Percentiles rank a stretch among this genome's conserved stretches.
phyloP scores from a whole-genome alignment of 2,113 vertebrate species.

The Gasterosteus aculeatus region DNA sequence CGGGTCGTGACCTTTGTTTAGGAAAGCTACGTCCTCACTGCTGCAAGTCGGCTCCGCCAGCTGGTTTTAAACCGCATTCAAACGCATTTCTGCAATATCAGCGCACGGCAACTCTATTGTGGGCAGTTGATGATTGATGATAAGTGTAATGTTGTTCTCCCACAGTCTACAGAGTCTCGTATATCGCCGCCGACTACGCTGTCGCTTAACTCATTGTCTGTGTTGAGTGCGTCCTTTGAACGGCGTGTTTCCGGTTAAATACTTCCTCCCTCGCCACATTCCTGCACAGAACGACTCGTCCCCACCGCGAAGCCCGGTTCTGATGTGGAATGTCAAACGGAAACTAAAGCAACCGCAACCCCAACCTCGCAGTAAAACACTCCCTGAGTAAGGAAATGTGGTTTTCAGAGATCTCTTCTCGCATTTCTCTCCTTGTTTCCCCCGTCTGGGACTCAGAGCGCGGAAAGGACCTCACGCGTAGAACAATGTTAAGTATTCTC shows the following conservation, averaged over 20 bases:
- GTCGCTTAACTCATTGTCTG: constrained; percentile 28
- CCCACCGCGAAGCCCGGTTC: constrained; percentile 18
- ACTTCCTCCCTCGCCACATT: constrained; percentile 23
- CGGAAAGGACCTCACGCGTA: background rate
- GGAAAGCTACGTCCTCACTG: background rate
- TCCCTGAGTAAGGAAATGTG: constrained; percentile 13
- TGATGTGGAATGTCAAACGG: constrained; percentile 43
- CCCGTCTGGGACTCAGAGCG: background rate
- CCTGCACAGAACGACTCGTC: constrained; percentile 17
- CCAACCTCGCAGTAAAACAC: constrained; percentile 20
- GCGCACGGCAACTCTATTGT: too few species aligned
- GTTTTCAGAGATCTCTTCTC: constrained; percentile 12
- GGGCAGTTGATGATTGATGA: background rate
- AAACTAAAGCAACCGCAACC: constrained; percentile 21
- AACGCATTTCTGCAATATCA: background rate
- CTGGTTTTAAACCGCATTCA: background rate
- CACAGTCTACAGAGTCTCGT: background rate
- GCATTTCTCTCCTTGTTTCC: background rate
- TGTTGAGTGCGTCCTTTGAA: constrained; percentile 8
- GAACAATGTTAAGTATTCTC: background rate
- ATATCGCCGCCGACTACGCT: constrained; percentile 40
- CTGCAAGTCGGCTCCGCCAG: background rate
- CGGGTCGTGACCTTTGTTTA: constrained; percentile 1
- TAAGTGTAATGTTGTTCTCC: constrained; percentile 4
- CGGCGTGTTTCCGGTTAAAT: constrained; percentile 30